A percentile compares a stretch with the other conserved stretches of the same genome.
phyloP scores from a whole-genome alignment of 2,797 vertebrate genomes.

The Heliangelus exortis region DNA sequence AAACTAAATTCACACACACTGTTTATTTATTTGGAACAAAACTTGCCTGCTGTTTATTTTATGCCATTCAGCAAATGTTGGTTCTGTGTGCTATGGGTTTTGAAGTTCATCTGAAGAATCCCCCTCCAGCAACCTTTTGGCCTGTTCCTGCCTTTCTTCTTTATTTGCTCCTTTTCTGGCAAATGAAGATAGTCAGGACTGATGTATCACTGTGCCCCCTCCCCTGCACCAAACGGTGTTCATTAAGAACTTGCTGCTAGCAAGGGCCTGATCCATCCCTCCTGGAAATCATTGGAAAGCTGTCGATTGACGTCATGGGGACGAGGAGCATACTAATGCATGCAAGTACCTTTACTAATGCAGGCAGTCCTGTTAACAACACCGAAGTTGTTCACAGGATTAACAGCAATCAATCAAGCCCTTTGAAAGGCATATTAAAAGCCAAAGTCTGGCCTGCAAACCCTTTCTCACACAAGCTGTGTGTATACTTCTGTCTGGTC shows the following conservation, averaged over 20 bases:
- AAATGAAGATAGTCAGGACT: conserved; percentile 1
- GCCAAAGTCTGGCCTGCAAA: background rate
- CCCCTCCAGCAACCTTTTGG: conserved; percentile 14
- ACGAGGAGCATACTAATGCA: conserved; percentile 57
- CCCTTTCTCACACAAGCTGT: background rate
- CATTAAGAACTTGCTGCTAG: conserved; percentile 64
- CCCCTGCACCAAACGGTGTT: conserved; percentile 17
- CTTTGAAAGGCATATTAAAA: conserved; percentile 61
- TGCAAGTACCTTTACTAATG: conserved; percentile 48
- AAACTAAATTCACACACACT: background rate
- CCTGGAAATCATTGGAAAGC: conserved; percentile 58
- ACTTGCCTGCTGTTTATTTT: background rate
- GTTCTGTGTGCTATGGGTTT: background rate
- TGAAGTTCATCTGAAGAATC: conserved; percentile 17
- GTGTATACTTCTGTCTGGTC: background rate
- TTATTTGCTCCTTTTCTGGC: background rate
- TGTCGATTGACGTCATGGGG: conserved; percentile 50
- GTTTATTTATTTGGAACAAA: background rate
- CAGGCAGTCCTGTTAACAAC: conserved; percentile 57
- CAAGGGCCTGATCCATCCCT: conserved; percentile 56
- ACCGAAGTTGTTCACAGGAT: conserved; percentile 57
- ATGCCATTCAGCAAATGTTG: rapidly evolving
- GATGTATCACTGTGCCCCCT: background rate
- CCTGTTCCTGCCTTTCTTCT: conserved; percentile 27
- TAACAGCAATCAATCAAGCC: conserved; percentile 65